A percentile compares a stretch with the other conserved stretches of the same genome.
Evolutionary conservation across 2,888 invertebrate genomes (phyloP).

Genomic region (Amiota mariae): DNA sequence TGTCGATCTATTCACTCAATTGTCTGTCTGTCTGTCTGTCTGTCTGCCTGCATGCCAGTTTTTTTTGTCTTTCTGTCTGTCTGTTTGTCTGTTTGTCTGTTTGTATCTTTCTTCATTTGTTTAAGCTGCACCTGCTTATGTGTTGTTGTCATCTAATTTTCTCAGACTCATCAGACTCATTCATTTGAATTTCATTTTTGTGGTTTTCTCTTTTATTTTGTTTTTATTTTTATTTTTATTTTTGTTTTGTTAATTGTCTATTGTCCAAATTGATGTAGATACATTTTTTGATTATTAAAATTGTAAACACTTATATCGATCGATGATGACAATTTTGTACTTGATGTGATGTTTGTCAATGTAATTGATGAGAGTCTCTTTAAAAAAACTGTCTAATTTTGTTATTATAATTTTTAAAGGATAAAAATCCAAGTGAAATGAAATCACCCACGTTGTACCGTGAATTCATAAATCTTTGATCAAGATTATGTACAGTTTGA

Average conservation of each 20-base stretch:
- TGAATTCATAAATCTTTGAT: background rate
- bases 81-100: too few relatives aligned
- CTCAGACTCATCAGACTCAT: constrained; percentile 58
- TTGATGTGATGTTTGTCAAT: constrained; percentile 8
- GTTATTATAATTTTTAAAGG: background rate
- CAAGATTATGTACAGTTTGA: too few relatives aligned
- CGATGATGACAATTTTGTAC: background rate
- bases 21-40: background rate
- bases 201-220: constrained; percentile 11
- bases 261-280: constrained; percentile 21
- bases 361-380: constrained; percentile 6
- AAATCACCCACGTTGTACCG: background rate
- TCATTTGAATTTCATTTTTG: constrained; percentile 40
- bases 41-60: too few relatives aligned
- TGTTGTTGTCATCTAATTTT: constrained; percentile 61
- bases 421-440: background rate
- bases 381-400: background rate
- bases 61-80: too few relatives aligned
- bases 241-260: constrained; percentile 19
- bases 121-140: constrained; percentile 61
- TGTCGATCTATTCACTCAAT: constrained; percentile 5
- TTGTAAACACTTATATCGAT: background rate
- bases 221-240: constrained; percentile 1
- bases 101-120: background rate
- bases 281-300: constrained; percentile 15